Evolutionary conservation across 2,113 vertebrate species (phyloP).

Genomic region (Opisthocomus hoazin): DNA sequence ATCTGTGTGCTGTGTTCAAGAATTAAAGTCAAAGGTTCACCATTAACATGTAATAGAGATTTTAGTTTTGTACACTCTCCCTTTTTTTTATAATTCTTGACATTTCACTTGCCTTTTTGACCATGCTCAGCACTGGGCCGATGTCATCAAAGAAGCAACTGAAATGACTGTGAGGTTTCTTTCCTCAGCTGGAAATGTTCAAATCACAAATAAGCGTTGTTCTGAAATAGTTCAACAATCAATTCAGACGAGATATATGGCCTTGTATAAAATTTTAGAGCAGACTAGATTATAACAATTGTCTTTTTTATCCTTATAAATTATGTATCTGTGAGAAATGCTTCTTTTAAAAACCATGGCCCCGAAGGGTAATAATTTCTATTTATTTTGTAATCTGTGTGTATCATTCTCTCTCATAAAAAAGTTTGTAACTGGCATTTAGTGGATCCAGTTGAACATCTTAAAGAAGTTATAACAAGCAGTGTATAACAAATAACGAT

Average conservation of each 20-base stretch:
- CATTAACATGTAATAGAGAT: background rate
- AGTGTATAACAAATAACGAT: background rate
- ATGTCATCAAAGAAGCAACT: background rate
- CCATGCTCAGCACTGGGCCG: background rate
- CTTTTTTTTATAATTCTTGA: background rate
- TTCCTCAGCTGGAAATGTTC: background rate
- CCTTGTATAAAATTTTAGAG: slow-evolving; percentile 12
- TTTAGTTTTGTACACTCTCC: background rate
- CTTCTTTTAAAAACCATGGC: slow-evolving; percentile 10
- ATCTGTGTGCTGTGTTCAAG: background rate
- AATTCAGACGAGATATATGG: background rate
- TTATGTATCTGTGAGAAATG: slow-evolving; percentile 29
- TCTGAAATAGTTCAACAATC: slow-evolving; percentile 30
- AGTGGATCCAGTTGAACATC: background rate
- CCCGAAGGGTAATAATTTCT: slow-evolving; percentile 6
- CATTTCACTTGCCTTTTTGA: background rate
- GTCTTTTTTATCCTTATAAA: slow-evolving; percentile 39
- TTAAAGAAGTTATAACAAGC: background rate
- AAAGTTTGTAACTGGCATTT: background rate
- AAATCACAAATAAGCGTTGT: background rate
- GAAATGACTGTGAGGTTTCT: background rate
- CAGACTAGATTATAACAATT: background rate
- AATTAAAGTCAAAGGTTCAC: background rate
- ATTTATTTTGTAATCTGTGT: background rate
- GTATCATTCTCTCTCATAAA: background rate